These are phyloP conservation scores for Myotis yumanensis DNA, from an alignment of 2,113 vertebrate species.

Conservation along the genomic window DNA sequence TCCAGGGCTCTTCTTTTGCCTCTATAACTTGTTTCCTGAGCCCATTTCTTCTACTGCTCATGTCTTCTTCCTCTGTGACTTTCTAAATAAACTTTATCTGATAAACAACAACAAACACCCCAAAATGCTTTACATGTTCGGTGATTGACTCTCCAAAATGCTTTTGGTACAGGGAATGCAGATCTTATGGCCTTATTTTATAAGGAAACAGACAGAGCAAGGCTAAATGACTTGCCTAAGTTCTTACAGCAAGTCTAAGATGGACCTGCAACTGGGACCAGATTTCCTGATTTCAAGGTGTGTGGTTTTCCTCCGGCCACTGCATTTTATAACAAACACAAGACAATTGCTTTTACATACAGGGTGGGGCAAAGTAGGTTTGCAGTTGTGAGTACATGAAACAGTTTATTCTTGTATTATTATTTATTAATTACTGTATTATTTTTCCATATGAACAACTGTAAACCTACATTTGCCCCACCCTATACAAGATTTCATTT, in stretches of 20 bases:
- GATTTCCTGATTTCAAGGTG: not conserved
- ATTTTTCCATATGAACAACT: not conserved
- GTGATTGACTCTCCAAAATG: not conserved
- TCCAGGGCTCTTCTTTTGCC: not conserved
- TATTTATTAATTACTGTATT: not conserved
- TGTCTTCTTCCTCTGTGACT: not conserved
- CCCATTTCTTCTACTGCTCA: not conserved
- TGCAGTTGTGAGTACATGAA: not conserved
- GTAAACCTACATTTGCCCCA: not conserved
- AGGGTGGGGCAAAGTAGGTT: not conserved
- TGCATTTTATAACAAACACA: not conserved
- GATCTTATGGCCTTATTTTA: not conserved
- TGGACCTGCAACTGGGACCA: not conserved
- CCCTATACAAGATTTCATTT: not conserved
- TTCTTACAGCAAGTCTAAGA: not conserved
- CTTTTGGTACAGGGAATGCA: not conserved
- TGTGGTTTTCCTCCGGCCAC: not conserved
- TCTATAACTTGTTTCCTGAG: not conserved
- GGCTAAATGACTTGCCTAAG: not conserved
- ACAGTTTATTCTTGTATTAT: not conserved
- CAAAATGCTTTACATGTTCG: slow-evolving; percentile 28
- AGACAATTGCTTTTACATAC: not conserved
- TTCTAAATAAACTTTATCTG: not conserved
- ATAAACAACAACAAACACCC: not conserved
- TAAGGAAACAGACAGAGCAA: not conserved